A percentile compares a stretch with the other conserved stretches of the same genome.
These are phyloP conservation scores for Mizuhopecten yessoensis DNA, from an alignment of 1,140 invertebrate genomes.

Conservation along the genomic window DNA sequence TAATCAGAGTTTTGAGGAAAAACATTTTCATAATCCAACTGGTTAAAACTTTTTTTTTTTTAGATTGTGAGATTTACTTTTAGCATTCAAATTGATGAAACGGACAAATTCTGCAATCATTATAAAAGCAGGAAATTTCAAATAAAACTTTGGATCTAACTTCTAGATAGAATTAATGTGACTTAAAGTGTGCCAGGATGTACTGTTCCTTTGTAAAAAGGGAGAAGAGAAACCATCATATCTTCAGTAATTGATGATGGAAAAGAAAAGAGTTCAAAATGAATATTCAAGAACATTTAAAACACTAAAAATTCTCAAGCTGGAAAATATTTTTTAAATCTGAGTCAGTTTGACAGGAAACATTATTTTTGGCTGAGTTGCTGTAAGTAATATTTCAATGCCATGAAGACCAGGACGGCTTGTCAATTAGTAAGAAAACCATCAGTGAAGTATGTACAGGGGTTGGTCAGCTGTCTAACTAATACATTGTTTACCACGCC, in stretches of 20 bases:
- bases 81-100: too few relatives aligned
- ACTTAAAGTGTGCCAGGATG: too few relatives aligned
- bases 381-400: conserved; percentile 26
- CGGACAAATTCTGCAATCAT: too few relatives aligned
- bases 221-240: background rate
- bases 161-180: too few relatives aligned
- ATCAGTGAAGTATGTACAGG: background rate
- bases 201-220: background rate
- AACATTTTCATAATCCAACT: too few relatives aligned
- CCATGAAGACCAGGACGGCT: background rate
- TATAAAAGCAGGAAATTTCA: too few relatives aligned
- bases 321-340: background rate
- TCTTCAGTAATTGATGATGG: background rate
- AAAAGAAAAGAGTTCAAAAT: background rate
- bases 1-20: background rate
- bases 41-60: too few relatives aligned
- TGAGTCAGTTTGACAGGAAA: background rate
- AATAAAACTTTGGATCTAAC: too few relatives aligned
- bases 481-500: conserved; percentile 5
- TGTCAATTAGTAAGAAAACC: background rate
- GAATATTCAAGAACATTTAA: background rate
- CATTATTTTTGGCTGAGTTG: background rate
- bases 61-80: too few relatives aligned
- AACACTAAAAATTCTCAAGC: background rate
- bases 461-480: background rate